Conservation (phyloP, 2,797 vertebrate genomes). For the Hyperoplus lanceolatus region DNA sequence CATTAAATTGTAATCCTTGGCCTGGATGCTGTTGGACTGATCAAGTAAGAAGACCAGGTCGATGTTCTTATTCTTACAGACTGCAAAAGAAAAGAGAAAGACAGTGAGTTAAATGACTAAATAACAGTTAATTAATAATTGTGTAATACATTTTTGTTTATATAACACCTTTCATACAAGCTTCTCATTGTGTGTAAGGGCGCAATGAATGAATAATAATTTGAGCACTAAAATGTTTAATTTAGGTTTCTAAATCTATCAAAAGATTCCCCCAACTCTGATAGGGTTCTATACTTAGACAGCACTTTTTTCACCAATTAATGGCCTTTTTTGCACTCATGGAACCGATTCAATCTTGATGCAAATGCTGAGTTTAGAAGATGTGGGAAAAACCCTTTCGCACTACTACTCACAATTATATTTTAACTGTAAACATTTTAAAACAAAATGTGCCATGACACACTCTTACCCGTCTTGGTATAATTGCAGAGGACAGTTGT, state of each 20-base stretch:
- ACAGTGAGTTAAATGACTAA: not conserved
- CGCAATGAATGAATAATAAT: no score
- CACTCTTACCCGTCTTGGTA: slow-evolving; percentile 78
- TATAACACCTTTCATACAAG: no score
- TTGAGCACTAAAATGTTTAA: no score
- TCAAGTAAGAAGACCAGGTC: slow-evolving; percentile 88
- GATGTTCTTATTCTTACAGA: slow-evolving; percentile 67
- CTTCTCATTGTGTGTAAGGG: no score
- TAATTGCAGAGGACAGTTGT: slow-evolving; percentile 70
- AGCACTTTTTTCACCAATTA: no score
- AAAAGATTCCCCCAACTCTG: no score
- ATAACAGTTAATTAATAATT: not conserved
- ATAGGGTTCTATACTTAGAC: no score
- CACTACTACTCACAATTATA: no score
- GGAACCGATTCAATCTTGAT: not conserved
- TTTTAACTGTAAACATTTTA: no score
- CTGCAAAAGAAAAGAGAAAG: slow-evolving; percentile 59
- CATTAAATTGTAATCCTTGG: slow-evolving; percentile 64
- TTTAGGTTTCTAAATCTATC: no score
- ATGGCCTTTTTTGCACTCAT: not conserved
- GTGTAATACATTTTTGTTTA: no score
- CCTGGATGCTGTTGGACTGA: slow-evolving; percentile 79
- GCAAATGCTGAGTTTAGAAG: not conserved
- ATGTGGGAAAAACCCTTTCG: not conserved
- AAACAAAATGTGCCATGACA: not conserved